These are phyloP conservation scores for Enteromius argenteus DNA, from an alignment of 2,797 vertebrate genomes.

Conservation along the genomic window DNA sequence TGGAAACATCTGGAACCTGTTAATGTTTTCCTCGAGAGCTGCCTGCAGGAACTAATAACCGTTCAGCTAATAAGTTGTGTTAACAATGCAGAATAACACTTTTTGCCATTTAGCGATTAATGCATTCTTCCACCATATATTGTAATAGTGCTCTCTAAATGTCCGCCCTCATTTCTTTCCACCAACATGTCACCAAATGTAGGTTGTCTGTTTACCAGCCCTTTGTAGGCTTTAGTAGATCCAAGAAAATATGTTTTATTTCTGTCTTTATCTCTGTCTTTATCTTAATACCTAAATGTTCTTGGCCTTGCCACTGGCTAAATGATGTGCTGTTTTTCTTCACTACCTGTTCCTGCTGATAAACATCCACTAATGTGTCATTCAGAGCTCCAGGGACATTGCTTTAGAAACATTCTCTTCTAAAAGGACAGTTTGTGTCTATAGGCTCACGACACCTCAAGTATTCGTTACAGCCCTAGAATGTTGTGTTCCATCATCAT, in stretches of 20 bases:
- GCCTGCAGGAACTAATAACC: not conserved
- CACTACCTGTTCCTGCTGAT: conserved; percentile 27
- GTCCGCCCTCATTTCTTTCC: conserved; percentile 48
- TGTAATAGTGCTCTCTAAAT: conserved; percentile 3
- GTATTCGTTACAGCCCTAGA: not conserved
- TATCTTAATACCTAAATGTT: conserved; percentile 30
- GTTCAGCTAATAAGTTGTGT: not conserved
- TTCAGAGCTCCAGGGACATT: conserved; percentile 30
- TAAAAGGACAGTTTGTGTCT: not conserved
- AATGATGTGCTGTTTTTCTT: conserved; percentile 23
- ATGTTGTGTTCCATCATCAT: conserved; percentile 26
- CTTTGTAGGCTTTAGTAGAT: conserved; percentile 53
- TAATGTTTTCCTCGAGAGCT: conserved; percentile 68
- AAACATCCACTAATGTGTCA: conserved; percentile 3
- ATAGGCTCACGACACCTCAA: not conserved
- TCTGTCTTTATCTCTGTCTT: conserved; percentile 43
- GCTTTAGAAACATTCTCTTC: conserved; percentile 22
- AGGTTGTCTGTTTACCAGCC: conserved; percentile 4
- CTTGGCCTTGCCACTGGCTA: conserved; percentile 16
- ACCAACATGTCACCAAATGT: not conserved
- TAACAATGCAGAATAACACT: not conserved
- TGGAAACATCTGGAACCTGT: conserved; percentile 49
- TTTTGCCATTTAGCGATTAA: not conserved
- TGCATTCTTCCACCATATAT: not conserved
- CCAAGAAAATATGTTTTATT: conserved; percentile 50